Percentiles rank a stretch among this genome's conserved stretches.
phyloP scores from a whole-genome alignment of 2,888 invertebrate species.

The Junonia oenone region DNA sequence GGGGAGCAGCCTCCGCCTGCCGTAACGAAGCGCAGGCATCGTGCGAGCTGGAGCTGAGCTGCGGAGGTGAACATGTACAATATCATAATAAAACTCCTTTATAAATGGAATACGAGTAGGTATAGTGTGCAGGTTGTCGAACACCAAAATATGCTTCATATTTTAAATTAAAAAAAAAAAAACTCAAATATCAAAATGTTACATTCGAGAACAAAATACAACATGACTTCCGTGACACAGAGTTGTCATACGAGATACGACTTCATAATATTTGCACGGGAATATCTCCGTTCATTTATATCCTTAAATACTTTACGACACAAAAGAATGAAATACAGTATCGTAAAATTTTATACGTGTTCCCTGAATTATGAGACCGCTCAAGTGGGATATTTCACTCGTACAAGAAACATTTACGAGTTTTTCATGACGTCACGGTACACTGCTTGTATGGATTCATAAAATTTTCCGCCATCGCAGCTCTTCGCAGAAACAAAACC shows the following conservation, averaged over 20 bases:
- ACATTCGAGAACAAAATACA: too few relatives aligned
- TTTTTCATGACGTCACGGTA: conserved; percentile 30
- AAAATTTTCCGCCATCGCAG: conserved; percentile 7
- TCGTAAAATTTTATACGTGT: conserved; percentile 57
- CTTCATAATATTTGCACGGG: background rate
- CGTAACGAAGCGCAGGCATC: too few relatives aligned
- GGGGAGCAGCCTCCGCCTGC: too few relatives aligned
- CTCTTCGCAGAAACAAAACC: background rate
- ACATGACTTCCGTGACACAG: too few relatives aligned
- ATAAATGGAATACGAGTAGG: too few relatives aligned
- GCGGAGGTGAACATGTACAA: too few relatives aligned
- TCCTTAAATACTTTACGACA: background rate
- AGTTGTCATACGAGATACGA: background rate
- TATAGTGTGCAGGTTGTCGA: too few relatives aligned
- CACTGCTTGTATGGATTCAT: conserved; percentile 13
- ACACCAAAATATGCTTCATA: too few relatives aligned
- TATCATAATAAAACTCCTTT: too few relatives aligned
- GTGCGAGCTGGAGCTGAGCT: too few relatives aligned
- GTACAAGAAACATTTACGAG: conserved; percentile 68
- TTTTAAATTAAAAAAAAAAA: background rate
- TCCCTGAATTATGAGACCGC: conserved; percentile 52
- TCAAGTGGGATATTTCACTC: conserved; percentile 63
- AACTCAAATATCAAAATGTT: too few relatives aligned
- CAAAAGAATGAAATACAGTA: conserved; percentile 6
- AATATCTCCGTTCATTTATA: background rate